Percentiles rank a stretch among this genome's conserved stretches.
Conservation (phyloP, 1,140 invertebrate genomes). For the Neodiprion pinetum region DNA sequence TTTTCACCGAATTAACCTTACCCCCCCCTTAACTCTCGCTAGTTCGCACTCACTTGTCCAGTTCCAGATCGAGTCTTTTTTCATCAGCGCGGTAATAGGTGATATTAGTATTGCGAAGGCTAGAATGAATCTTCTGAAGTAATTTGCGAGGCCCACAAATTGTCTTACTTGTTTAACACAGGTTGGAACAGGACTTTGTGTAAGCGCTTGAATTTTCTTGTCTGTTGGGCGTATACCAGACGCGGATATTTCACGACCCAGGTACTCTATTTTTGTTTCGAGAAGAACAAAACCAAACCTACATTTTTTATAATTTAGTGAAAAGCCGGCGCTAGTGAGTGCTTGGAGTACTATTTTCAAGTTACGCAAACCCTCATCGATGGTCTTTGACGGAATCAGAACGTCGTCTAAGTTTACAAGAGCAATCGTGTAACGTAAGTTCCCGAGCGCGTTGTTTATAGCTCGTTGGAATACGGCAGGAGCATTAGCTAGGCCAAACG, state of each 20-base stretch:
- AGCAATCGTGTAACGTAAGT: constrained; percentile 6
- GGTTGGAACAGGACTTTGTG: constrained; percentile 34
- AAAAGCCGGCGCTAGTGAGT: background rate
- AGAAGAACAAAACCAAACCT: background rate
- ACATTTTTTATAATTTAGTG: background rate
- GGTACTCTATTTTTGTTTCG: constrained; percentile 21
- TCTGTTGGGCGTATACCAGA: constrained; percentile 34
- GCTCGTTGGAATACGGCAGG: constrained; percentile 20
- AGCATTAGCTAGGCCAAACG: constrained; percentile 23
- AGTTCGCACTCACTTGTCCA: constrained; percentile 11
- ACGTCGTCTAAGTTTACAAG: constrained; percentile 10
- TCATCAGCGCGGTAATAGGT: constrained; percentile 10
- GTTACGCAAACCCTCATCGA: constrained; percentile 9
- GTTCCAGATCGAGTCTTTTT: constrained; percentile 9
- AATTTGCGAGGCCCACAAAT: constrained; percentile 43
- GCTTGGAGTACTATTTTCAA: background rate
- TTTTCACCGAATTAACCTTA: no score
- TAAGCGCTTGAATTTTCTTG: constrained; percentile 34
- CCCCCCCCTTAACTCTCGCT: background rate
- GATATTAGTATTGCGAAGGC: constrained; percentile 30
- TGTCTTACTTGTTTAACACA: constrained; percentile 33
- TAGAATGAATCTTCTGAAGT: constrained; percentile 40
- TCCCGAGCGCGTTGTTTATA: constrained; percentile 17
- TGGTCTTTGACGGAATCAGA: background rate
- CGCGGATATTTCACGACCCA: constrained; percentile 27